Conservation (phyloP, 2,797 vertebrate species). For the Manis javanica region DNA sequence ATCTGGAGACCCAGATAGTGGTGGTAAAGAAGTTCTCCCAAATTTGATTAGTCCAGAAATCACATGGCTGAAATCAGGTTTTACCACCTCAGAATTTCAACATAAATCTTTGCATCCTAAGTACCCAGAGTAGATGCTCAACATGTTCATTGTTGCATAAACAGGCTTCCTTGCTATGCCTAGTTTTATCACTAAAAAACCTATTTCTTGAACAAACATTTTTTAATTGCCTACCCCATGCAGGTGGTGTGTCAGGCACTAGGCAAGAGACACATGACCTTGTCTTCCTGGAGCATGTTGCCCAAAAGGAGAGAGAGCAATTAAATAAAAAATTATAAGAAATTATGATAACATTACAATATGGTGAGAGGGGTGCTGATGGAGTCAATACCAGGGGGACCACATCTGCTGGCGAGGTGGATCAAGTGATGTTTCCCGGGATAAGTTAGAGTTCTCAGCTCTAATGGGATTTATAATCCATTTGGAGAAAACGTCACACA, state of each 20-base stretch:
- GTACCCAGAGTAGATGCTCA: neutral
- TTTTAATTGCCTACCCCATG: neutral
- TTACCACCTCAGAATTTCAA: neutral
- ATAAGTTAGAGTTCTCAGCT: neutral
- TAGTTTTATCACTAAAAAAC: neutral
- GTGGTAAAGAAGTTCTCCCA: neutral
- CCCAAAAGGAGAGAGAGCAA: neutral
- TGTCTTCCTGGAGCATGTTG: neutral
- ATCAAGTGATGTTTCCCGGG: neutral
- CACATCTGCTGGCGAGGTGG: neutral
- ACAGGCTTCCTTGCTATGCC: neutral
- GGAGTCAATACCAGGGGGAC: neutral
- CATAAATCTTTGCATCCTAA: neutral
- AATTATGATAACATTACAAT: neutral
- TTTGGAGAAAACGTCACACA: neutral
- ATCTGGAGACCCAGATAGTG: neutral
- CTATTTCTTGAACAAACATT: constrained; percentile 9
- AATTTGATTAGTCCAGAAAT: neutral
- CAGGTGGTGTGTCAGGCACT: neutral
- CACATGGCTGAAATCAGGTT: neutral
- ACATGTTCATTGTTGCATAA: neutral
- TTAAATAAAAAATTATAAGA: neutral
- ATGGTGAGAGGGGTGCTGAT: neutral
- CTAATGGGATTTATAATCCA: neutral
- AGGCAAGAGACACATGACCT: neutral